These are phyloP conservation scores for Trinorchestia longiramus DNA, from an alignment of 1,140 invertebrate species.

Conservation along the genomic window DNA sequence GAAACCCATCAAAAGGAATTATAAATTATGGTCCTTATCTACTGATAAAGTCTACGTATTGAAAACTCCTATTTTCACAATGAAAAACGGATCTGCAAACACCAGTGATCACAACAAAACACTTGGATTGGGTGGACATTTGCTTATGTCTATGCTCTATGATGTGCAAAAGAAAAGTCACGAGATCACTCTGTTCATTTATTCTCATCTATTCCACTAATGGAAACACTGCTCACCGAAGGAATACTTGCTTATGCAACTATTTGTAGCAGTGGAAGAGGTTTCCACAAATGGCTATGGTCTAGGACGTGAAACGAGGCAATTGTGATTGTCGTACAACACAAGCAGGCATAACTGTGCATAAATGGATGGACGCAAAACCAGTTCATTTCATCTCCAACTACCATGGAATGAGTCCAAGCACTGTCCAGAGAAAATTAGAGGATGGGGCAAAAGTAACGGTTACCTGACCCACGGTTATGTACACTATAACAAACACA, in stretches of 20 bases:
- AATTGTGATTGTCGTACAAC: too few species aligned
- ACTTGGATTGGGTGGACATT: not conserved
- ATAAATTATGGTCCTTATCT: not conserved
- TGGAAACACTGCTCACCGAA: not conserved
- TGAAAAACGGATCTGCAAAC: not conserved
- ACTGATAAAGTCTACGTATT: not conserved
- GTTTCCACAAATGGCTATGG: too few species aligned
- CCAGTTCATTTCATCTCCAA: too few species aligned
- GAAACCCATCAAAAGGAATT: not conserved
- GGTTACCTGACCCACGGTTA: too few species aligned
- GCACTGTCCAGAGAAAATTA: too few species aligned
- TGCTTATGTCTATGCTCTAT: not conserved
- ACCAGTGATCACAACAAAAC: not conserved
- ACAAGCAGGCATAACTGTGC: too few species aligned
- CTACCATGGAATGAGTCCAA: too few species aligned
- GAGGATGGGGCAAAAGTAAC: too few species aligned
- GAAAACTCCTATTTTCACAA: not conserved
- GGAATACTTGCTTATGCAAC: not conserved
- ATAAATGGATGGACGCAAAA: too few species aligned
- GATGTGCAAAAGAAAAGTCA: not conserved
- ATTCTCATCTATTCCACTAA: not conserved
- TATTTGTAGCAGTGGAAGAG: not conserved
- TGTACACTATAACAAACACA: too few species aligned
- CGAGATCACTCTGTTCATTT: not conserved
- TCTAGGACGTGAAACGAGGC: too few species aligned